These are phyloP conservation scores for Acanthis flammea DNA, from an alignment of 2,797 vertebrate genomes.

Conservation along the genomic window DNA sequence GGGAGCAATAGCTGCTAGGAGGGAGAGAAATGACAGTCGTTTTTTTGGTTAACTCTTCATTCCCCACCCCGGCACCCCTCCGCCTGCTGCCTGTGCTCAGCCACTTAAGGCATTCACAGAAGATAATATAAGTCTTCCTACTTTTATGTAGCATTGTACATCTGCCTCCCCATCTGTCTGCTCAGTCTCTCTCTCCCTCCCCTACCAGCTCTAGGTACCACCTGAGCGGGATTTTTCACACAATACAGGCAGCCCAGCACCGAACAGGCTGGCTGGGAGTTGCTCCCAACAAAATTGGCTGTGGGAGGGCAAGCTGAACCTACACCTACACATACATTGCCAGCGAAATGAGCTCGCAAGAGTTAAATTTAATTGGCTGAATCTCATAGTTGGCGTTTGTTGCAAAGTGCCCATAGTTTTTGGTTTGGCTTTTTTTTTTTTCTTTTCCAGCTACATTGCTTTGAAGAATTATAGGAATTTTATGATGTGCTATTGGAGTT, in stretches of 20 bases:
- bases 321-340: rapidly evolving
- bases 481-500: conserved; percentile 77
- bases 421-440: neutral
- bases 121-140: conserved; percentile 70
- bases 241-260: conserved; percentile 9
- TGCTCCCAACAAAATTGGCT: conserved; percentile 33
- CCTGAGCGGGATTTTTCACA: conserved; percentile 65
- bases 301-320: neutral
- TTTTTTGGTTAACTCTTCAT: conserved; percentile 62
- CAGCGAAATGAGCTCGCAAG: conserved; percentile 37
- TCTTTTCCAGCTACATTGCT: conserved; percentile 66
- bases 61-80: neutral
- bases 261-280: neutral
- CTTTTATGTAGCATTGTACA: conserved; percentile 71
- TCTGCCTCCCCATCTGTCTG: conserved; percentile 80
- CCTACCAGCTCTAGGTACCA: conserved; percentile 52
- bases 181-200: conserved; percentile 45
- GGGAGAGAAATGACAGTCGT: conserved; percentile 19
- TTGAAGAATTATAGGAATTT: conserved; percentile 82
- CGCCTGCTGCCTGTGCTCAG: conserved; percentile 3
- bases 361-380: conserved; percentile 74
- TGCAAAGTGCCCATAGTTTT: conserved; percentile 67
- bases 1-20: conserved; percentile 41
- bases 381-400: conserved; percentile 68
- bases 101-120: conserved; percentile 41